Evolutionary conservation across 2,888 invertebrate genomes (phyloP), one percentile per base, ranked within the genome.

Genomic region (Malthinus seriepunctatus): DNA sequence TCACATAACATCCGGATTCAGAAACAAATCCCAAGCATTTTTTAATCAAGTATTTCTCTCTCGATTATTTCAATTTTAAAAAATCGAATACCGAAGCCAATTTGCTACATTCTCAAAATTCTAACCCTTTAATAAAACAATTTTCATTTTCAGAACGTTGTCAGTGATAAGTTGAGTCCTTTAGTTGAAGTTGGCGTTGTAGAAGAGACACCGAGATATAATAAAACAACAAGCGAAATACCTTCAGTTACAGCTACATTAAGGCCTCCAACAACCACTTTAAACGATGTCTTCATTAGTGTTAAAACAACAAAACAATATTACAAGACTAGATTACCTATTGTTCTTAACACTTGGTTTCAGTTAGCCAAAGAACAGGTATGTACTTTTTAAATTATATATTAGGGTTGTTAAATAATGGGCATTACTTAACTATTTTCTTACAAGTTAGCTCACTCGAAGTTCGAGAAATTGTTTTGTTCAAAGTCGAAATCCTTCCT

Each of bases 321-420:
- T 81, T 95, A 97, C 78, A 82, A 86, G 66, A 87, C 88, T 50
- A 86, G 97, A 71, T 79, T 98, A 73, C 90, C 90, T 52, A 85
- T 94, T 64, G 91, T 97, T 73, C 83, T 96, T 77, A 90, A 91
- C 80, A 98, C 97, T 61, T 98, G 97, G 97, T 95, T 95, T 78
- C 91, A 91, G 78, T 83, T 95, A 74, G 96, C 95, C 50, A 90
- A 87, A 79, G 84, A 93, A 75, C 93, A 97, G 91, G 94, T 95
- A 83, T 83, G 80, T 42, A 8, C 9, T 3, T 5, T 23, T 23
- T 23, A 23, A 23, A 23, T 23, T 23, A 3, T 23, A 23, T 3
- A 23, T n/a, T n/a, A 23, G 3, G 23, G 23, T 5, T 2, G 23
- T 3, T 23, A 23, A 23, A 23, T 23, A 23, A 5, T n/a, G n/a